phyloP scores from a whole-genome alignment of 2,888 invertebrate species.

The Agapostemon virescens region DNA sequence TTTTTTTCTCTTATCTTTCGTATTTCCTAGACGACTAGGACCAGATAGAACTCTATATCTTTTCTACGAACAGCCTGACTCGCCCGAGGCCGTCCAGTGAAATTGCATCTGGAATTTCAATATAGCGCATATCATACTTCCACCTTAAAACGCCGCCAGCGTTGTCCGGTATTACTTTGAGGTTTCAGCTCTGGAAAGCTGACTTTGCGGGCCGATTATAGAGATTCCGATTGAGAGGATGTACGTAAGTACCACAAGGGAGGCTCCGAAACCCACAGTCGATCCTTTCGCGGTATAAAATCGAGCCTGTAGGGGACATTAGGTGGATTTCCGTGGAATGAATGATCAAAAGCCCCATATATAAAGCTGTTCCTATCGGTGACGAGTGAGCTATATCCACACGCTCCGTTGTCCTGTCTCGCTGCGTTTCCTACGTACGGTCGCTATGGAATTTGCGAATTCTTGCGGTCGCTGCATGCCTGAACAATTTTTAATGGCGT shows the following conservation, averaged over 20 bases:
- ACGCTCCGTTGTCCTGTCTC: neutral
- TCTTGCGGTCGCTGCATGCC: neutral
- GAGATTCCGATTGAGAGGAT: slow-evolving; percentile 60
- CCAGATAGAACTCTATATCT: slow-evolving; percentile 6
- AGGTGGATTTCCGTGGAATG: slow-evolving; percentile 58
- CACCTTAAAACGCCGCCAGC: slow-evolving; percentile 62
- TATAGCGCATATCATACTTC: slow-evolving; percentile 66
- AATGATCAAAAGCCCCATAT: slow-evolving; percentile 62
- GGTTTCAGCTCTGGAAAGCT: slow-evolving; percentile 43
- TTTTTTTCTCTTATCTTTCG: neutral
- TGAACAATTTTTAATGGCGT: slow-evolving; percentile 24
- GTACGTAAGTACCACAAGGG: slow-evolving; percentile 43
- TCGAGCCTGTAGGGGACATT: slow-evolving; percentile 47
- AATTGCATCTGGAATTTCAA: slow-evolving; percentile 71
- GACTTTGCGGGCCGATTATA: slow-evolving; percentile 66
- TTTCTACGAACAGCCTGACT: slow-evolving; percentile 17
- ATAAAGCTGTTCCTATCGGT: slow-evolving; percentile 30
- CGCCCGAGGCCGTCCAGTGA: slow-evolving; percentile 53
- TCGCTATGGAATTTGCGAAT: neutral
- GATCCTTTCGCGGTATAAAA: slow-evolving; percentile 44
- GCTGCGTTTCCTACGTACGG: neutral
- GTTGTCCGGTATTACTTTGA: slow-evolving; percentile 67
- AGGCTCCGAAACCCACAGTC: slow-evolving; percentile 25
- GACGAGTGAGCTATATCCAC: slow-evolving; percentile 7
- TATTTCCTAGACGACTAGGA: neutral